These are phyloP conservation scores for Tipula helvola DNA, from an alignment of 2,888 invertebrate genomes.

Conservation along the genomic window DNA sequence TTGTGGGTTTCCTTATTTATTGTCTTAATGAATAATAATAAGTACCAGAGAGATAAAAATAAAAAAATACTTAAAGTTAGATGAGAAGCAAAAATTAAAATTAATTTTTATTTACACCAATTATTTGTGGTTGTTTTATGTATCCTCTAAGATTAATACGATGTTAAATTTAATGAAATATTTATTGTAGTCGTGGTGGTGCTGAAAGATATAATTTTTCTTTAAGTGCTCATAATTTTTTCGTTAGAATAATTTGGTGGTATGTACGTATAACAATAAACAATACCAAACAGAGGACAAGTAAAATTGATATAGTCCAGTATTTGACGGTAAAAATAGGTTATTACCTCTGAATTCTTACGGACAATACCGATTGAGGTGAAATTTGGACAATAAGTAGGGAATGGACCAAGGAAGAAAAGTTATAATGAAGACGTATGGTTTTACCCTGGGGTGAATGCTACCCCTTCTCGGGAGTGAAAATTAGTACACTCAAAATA, in stretches of 20 bases:
- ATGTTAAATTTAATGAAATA: conserved; percentile 4
- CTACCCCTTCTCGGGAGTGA: too few species aligned
- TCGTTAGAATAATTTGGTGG: background rate
- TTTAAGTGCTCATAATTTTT: background rate
- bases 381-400: too few species aligned
- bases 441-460: too few species aligned
- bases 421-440: too few species aligned
- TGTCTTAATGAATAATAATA: conserved; percentile 4
- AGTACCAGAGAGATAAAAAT: background rate
- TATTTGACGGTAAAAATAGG: too few species aligned
- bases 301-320: background rate
- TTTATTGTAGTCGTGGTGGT: background rate
- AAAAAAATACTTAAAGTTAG: background rate
- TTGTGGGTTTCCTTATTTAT: background rate
- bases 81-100: background rate
- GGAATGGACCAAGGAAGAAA: too few species aligned
- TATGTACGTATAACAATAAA: background rate
- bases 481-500: too few species aligned
- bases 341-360: too few species aligned
- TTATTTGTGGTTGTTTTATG: background rate
- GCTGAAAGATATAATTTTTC: background rate
- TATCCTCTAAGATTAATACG: background rate
- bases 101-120: background rate
- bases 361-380: too few species aligned
- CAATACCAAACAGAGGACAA: background rate